Base-by-base conservation (phyloP, 2,888 invertebrate genomes). In the Zootermopsis nevadensis region DNA sequence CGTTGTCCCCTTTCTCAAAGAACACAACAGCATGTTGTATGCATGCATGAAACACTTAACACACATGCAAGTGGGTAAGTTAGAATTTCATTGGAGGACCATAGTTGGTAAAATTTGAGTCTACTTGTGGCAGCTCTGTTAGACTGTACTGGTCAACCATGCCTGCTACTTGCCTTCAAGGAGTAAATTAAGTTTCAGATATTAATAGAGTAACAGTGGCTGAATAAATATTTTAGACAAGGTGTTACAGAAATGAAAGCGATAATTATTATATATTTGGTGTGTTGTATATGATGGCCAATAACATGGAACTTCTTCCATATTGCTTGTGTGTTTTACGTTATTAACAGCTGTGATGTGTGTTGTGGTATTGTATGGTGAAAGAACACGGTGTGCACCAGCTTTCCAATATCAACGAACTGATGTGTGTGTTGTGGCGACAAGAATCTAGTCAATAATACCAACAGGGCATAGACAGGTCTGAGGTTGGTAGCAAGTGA, bases 361-460 rank as follows among this genome's bases (percentile, higher is more conserved):
- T 42, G 12, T 15, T 48, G 48, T 48, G 48, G 48, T 48, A 19
- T 48, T 3, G 3, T 48, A 15, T 12, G 48, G 15, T 15, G 48
- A 48, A 1, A 15, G 15, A 48, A 15, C 3, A 3, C 60, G 15
- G 60, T 27, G 60, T 19, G n/a, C 24, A 60, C 60, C 60, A 27
- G 60, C 60, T 60, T 27, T 60, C 6, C 15, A n/a, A 60, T 60
- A 60, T n/a, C n/a, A 60, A 60, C n/a, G n/a, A 7, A 27, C 27
- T 27, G 0, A 27, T 6, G 7, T 60, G 3, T 60, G 60, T 60
- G 60, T n/a, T 60, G 60, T 60, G 8, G 60, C n/a, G n/a, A 27
- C 1, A n/a, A 60, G n/a, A 38, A 74, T 74, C 74, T 74, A 74
- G 74, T 74, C 74, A 74, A 42, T 74, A 60, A 10, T 60, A 60